Evolutionary conservation across 2,888 invertebrate species (phyloP), one percentile per base, ranked within the genome.

Genomic region (Notodonta dromedarius): DNA sequence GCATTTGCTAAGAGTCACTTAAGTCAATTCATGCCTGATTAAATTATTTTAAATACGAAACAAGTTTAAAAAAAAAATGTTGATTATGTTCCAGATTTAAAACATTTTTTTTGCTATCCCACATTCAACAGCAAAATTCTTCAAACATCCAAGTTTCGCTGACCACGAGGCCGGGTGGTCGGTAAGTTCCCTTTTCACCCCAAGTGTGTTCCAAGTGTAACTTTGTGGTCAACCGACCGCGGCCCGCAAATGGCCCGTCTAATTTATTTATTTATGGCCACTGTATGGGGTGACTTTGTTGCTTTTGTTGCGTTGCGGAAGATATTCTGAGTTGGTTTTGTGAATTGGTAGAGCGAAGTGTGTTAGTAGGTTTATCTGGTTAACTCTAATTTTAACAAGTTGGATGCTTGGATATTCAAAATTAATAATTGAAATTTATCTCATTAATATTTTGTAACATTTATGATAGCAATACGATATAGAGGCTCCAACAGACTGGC

Each of bases 211-310:
- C 73, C 82, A 74, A 74, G 72, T 70, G 72, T 71, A 69, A 71
- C 65, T 81, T 77, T 72, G 80, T 70, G 82, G 82, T 77, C 79
- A 77, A 62, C 78, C 74, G 61, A 78, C 66, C 78, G 77, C 57
- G 71, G 66, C 68, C 73, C 67, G 69, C 71, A 79, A 84, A 84
- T 80, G 80, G 79, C 42, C 64, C 73, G 71, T 62, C 71, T 81
- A 82, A 85, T 82, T 85, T 86, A 87, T 85, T 85, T 86, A 87
- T 87, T 83, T 85, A 83, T 81, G 71, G 68, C 68, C 48, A 44
- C 50, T 16, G 56, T 65, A 71, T 65, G 65, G 61, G 62, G 52
- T 58, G 65, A 64, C 64, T 67, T 70, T 69, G 63, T 66, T 64
- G 14, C 40, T 40, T 51, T 50, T 51, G 24, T 50, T 50, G 56